Conservation (phyloP, 1,140 invertebrate species). For the Acyrthosiphon pisum region DNA sequence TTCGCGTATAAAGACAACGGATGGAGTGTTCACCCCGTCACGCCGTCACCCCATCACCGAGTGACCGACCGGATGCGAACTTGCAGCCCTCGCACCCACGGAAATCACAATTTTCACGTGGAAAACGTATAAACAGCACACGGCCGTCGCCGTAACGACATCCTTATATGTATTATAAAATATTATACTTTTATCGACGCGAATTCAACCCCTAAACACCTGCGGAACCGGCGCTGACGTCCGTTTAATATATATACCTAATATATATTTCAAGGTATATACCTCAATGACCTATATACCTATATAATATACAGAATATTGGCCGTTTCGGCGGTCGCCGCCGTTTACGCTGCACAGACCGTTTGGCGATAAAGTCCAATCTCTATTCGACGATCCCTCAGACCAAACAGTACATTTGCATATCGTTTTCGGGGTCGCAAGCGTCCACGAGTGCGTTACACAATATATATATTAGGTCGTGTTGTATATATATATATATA, state of each 20-base stretch:
- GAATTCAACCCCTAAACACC: not conserved
- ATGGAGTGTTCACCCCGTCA: not conserved
- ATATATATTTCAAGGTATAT: not conserved
- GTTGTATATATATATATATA: not conserved
- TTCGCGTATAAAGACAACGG: not conserved
- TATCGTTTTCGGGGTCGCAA: not conserved
- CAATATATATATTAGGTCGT: not conserved
- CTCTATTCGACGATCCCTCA: not conserved
- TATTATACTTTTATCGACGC: not conserved
- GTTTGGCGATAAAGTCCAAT: not conserved
- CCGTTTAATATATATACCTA: not conserved
- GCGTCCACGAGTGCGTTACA: not conserved
- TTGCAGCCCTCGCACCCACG: too few relatives aligned
- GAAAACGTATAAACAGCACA: not conserved
- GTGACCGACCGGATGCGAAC: too few relatives aligned
- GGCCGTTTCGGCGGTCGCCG: not conserved
- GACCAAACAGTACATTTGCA: not conserved
- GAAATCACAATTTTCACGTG: not conserved
- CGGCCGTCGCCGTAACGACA: not conserved
- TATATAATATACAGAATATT: not conserved
- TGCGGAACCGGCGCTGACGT: not conserved
- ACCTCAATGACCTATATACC: too few relatives aligned
- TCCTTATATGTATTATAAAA: not conserved
- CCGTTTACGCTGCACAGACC: not conserved
- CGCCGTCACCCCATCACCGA: not conserved